Percentiles rank a stretch among this genome's conserved stretches.
These are phyloP conservation scores for Glossosoma conforme DNA, from an alignment of 1,140 invertebrate species.

Conservation along the genomic window DNA sequence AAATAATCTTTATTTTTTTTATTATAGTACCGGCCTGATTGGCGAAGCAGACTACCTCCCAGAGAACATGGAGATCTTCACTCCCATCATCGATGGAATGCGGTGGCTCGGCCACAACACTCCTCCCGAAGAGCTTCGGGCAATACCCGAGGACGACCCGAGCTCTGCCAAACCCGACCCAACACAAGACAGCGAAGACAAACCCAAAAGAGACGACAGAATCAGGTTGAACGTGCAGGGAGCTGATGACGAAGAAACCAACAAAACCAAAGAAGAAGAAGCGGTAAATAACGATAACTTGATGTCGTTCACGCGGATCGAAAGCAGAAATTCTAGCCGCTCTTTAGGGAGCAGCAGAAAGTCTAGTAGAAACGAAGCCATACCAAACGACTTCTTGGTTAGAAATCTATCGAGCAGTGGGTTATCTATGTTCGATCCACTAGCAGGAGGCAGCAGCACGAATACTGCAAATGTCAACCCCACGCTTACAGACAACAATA, in stretches of 20 bases:
- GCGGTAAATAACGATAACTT: slow-evolving; percentile 12
- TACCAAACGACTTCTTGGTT: slow-evolving; percentile 36
- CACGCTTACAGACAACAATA: slow-evolving; percentile 31
- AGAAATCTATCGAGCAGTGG: slow-evolving; percentile 47
- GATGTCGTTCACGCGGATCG: slow-evolving; percentile 12
- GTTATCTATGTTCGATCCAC: slow-evolving; percentile 48
- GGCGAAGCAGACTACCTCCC: slow-evolving; percentile 45
- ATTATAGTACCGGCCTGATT: slow-evolving; percentile 30
- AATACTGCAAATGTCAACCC: slow-evolving; percentile 19
- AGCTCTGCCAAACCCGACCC: not conserved
- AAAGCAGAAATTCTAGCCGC: slow-evolving; percentile 26
- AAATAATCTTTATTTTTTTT: not conserved
- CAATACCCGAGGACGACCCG: not conserved
- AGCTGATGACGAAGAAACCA: slow-evolving; percentile 7
- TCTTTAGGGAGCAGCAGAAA: slow-evolving; percentile 35
- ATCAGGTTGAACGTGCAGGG: slow-evolving; percentile 14
- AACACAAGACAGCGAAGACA: slow-evolving; percentile 30
- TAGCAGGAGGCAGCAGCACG: slow-evolving; percentile 36
- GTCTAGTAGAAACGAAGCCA: slow-evolving; percentile 39
- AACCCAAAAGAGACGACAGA: slow-evolving; percentile 26
- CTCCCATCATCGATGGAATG: slow-evolving; percentile 44
- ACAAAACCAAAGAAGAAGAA: slow-evolving; percentile 21
- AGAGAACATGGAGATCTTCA: slow-evolving; percentile 47
- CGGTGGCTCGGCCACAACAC: slow-evolving; percentile 36
- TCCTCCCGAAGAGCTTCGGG: slow-evolving; percentile 16